phyloP scores from a whole-genome alignment of 2,113 vertebrate species.

The Sciurus niger region DNA sequence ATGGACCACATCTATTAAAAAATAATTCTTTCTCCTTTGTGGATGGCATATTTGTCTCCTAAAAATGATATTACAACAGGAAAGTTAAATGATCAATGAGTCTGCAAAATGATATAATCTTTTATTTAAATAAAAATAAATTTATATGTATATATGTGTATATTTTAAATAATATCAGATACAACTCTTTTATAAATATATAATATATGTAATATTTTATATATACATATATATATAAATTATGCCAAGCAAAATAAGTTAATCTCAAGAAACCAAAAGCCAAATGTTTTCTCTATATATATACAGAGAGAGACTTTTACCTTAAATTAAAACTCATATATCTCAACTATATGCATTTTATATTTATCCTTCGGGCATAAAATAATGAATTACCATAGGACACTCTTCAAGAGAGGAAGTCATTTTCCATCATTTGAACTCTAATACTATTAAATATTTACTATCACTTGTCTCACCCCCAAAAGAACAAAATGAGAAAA shows the following conservation, averaged over 20 bases:
- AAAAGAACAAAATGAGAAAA: not conserved
- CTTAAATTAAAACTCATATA: constrained; percentile 54
- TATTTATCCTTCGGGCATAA: not conserved
- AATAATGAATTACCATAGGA: not conserved
- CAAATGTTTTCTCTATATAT: too few species aligned
- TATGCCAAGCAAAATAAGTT: too few species aligned
- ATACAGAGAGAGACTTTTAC: not conserved
- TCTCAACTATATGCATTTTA: not conserved
- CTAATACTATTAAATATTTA: not conserved
- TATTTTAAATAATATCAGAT: constrained; percentile 25
- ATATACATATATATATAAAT: too few species aligned
- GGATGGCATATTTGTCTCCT: not conserved
- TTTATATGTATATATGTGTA: not conserved
- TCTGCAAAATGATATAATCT: not conserved
- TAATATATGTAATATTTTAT: too few species aligned
- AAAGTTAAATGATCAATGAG: not conserved
- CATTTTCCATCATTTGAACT: not conserved
- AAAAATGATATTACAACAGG: not conserved
- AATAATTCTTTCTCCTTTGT: not conserved
- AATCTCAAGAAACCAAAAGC: too few species aligned
- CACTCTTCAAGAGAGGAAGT: not conserved
- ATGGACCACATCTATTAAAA: not conserved
- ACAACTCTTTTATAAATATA: not conserved
- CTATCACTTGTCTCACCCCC: not conserved
- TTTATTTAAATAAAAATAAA: not conserved